Conservation (phyloP, 2,797 vertebrate species). For the Oreochromis mossambicus region DNA sequence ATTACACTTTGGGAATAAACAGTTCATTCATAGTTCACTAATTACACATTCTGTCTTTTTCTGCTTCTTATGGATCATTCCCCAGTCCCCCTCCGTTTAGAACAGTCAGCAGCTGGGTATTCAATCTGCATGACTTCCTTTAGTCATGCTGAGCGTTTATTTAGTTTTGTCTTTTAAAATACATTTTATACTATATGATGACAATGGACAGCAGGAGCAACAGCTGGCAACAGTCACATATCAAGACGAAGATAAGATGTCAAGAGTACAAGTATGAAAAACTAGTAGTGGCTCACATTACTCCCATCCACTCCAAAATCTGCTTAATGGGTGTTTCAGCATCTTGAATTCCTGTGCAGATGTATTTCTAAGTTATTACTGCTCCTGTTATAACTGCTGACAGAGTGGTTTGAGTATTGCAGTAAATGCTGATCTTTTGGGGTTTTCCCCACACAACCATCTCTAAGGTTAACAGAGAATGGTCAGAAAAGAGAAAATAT, state of each 20-base stretch:
- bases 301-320: background rate
- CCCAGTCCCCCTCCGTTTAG: background rate
- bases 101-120: background rate
- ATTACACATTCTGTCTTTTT: background rate
- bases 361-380: background rate
- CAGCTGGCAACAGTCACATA: background rate
- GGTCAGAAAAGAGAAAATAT: background rate
- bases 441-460: background rate
- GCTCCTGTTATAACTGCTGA: background rate
- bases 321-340: background rate
- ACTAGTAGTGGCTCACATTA: background rate
- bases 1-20: background rate
- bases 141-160: background rate
- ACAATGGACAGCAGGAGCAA: background rate
- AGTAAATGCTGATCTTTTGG: background rate
- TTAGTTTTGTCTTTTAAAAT: background rate
- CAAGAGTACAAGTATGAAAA: background rate
- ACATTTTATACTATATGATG: background rate
- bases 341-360: background rate
- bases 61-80: background rate
- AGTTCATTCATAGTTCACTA: background rate
- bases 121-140: background rate
- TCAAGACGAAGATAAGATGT: background rate
- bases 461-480: background rate
- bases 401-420: background rate